These are phyloP conservation scores for Centroberyx gerrardi DNA, from an alignment of 2,797 vertebrate genomes.

Conservation along the genomic window DNA sequence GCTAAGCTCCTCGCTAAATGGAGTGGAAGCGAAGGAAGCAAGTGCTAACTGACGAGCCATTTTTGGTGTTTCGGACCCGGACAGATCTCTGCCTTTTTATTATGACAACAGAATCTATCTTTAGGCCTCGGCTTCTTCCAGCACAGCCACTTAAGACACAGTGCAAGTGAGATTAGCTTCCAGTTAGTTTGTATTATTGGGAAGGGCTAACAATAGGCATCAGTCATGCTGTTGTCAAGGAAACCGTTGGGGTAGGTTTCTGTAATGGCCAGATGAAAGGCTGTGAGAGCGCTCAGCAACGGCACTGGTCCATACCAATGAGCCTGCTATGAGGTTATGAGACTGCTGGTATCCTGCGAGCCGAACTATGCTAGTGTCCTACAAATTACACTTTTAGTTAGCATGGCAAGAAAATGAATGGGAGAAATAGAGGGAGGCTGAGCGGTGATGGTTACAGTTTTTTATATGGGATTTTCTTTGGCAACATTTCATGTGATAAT, in stretches of 20 bases:
- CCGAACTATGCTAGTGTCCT: slow-evolving; percentile 29
- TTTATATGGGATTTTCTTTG: no score
- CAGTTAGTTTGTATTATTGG: slow-evolving; percentile 54
- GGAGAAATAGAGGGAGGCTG: neutral
- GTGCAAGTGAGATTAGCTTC: slow-evolving; percentile 51
- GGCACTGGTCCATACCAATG: slow-evolving; percentile 71
- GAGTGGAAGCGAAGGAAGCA: slow-evolving; percentile 7
- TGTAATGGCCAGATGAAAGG: slow-evolving; percentile 74
- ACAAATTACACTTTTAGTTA: neutral
- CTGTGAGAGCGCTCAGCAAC: slow-evolving; percentile 51
- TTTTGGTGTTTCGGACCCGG: slow-evolving; percentile 20
- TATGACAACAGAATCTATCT: slow-evolving; percentile 52
- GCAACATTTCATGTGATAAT: no score
- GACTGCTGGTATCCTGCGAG: slow-evolving; percentile 22
- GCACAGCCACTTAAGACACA: slow-evolving; percentile 11
- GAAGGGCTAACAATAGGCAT: slow-evolving; percentile 70
- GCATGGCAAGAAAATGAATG: neutral
- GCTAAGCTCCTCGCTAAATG: slow-evolving; percentile 30
- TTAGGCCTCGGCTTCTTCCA: slow-evolving; percentile 15
- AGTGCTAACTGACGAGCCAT: slow-evolving; percentile 28
- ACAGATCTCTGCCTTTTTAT: slow-evolving; percentile 19
- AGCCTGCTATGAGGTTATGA: slow-evolving; percentile 51
- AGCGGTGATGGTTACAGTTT: neutral
- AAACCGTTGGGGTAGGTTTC: slow-evolving; percentile 68
- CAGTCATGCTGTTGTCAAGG: slow-evolving; percentile 78